These are phyloP conservation scores for Pogonomyrmex californicus DNA, from an alignment of 1,140 invertebrate genomes.

Conservation along the genomic window DNA sequence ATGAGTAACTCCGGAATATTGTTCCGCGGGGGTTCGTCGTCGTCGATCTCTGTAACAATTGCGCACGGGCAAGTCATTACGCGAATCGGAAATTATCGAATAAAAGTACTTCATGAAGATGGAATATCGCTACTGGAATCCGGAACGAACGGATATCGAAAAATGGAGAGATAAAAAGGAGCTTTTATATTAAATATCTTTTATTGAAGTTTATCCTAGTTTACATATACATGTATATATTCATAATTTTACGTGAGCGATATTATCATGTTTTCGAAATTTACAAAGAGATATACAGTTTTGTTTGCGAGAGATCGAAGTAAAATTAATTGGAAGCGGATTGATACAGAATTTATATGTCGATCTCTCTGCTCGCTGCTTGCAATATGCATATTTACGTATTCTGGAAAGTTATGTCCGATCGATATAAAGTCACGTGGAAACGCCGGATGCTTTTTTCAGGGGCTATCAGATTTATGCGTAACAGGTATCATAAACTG, in stretches of 20 bases:
- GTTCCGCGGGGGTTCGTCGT: constrained; percentile 12
- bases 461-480: constrained; percentile 46
- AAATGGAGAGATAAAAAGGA: background rate
- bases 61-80: constrained; percentile 1
- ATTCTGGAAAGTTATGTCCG: constrained; percentile 46
- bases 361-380: constrained; percentile 25
- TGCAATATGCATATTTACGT: constrained; percentile 38
- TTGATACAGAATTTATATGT: constrained; percentile 43
- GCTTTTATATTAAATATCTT: background rate
- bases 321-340: constrained; percentile 41
- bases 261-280: background rate
- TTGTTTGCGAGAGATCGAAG: constrained; percentile 9
- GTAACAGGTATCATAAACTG: constrained; percentile 62
- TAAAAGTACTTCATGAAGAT: background rate
- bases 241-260: background rate
- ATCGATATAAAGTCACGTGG: constrained; percentile 50
- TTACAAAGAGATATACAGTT: background rate
- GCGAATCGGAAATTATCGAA: background rate
- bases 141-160: background rate
- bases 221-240: background rate
- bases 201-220: background rate
- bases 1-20: constrained; percentile 31
- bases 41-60: constrained; percentile 24
- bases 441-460: constrained; percentile 38
- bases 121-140: background rate